A percentile compares a stretch with the other conserved stretches of the same genome.
Evolutionary conservation across 2,888 invertebrate species (phyloP).

Genomic region (Anaspis maculata): DNA sequence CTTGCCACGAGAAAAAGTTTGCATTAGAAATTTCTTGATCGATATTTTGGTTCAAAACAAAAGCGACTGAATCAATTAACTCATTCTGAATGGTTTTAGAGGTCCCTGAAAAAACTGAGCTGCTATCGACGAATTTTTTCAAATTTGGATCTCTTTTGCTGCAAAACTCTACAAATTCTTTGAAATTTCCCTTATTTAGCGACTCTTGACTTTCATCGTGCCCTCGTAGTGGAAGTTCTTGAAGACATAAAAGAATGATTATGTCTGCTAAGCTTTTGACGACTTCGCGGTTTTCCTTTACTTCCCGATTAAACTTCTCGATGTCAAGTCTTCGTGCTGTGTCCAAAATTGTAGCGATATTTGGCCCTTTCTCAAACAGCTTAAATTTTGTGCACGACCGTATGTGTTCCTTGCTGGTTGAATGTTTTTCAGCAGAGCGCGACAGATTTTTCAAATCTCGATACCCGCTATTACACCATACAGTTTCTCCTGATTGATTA

Average conservation of each 20-base stretch:
- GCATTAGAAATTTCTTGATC: not conserved
- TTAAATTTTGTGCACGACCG: not conserved
- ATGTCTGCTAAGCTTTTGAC: not conserved
- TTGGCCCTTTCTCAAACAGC: not conserved
- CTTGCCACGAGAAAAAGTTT: constrained; percentile 1
- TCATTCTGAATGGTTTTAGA: constrained; percentile 16
- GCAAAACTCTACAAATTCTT: not conserved
- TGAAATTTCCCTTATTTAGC: constrained; percentile 3
- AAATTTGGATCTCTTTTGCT: not conserved
- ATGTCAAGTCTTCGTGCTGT: not conserved
- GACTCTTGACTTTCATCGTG: constrained; percentile 2
- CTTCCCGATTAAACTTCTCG: not conserved
- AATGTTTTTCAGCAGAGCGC: not conserved
- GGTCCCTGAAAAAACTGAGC: constrained; percentile 6
- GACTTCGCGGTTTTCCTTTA: not conserved
- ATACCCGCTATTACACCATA: not conserved
- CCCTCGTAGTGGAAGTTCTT: constrained; percentile 5
- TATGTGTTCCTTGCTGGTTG: not conserved
- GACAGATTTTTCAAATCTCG: not conserved
- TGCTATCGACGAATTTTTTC: not conserved
- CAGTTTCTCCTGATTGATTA: no score
- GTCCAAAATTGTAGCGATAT: not conserved
- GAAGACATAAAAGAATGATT: not conserved
- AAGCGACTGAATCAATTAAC: constrained; percentile 9
- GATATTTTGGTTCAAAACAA: constrained; percentile 2